Conservation (phyloP, 1,140 invertebrate genomes). For the Apis florea region DNA sequence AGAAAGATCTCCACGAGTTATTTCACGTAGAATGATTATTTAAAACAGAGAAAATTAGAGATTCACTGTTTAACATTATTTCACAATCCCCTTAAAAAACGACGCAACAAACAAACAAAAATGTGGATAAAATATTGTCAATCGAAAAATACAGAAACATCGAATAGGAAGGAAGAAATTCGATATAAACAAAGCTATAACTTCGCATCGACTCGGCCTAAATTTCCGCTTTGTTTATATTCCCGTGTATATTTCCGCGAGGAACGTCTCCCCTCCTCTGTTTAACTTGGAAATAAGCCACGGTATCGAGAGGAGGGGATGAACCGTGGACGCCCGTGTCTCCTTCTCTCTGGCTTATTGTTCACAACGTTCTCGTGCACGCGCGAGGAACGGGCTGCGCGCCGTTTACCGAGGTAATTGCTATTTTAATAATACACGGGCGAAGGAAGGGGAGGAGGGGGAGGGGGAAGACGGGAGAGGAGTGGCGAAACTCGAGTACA, state of each 20-base stretch:
- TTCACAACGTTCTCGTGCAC: slow-evolving; percentile 21
- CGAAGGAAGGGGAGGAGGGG: slow-evolving; percentile 7
- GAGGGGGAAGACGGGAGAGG: not conserved
- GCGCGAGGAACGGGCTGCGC: not conserved
- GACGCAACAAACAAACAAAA: no score
- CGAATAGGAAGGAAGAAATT: not conserved
- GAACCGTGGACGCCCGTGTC: slow-evolving; percentile 6
- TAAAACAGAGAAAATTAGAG: no score
- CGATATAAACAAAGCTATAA: not conserved
- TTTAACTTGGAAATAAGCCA: slow-evolving; percentile 69
- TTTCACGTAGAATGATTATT: no score
- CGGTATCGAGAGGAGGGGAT: slow-evolving; percentile 40
- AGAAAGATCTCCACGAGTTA: no score
- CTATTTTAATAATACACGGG: slow-evolving; percentile 39
- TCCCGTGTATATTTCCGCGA: slow-evolving; percentile 23
- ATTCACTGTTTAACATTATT: no score
- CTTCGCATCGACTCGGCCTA: not conserved
- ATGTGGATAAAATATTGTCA: no score
- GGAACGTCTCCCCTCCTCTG: slow-evolving; percentile 47
- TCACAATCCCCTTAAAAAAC: no score
- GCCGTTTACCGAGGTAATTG: slow-evolving; percentile 39
- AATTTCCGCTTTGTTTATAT: slow-evolving; percentile 60
- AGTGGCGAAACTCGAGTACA: not conserved
- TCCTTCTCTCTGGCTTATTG: slow-evolving; percentile 41
- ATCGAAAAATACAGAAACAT: no score